Evolutionary conservation across 2,888 invertebrate species (phyloP).

Genomic region (Agrilus cyanescens): DNA sequence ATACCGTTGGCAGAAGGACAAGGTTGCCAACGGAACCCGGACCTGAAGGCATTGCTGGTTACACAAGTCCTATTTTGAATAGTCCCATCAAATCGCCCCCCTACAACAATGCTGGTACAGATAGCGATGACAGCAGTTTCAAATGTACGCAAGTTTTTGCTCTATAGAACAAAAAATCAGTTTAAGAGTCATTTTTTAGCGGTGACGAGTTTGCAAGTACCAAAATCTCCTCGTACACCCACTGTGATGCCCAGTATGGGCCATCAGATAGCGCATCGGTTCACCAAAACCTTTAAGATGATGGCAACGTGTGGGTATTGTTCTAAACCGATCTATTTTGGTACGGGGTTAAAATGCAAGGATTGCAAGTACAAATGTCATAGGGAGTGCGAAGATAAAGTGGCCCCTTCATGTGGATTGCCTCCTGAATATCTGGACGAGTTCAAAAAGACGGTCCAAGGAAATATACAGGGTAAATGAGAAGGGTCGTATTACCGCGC

Average conservation of each 20-base stretch:
- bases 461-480: constrained; percentile 19
- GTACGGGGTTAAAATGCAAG: constrained; percentile 75
- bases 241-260: constrained; percentile 64
- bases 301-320: constrained; percentile 85
- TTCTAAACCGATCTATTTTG: constrained; percentile 48
- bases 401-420: constrained; percentile 84
- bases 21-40: constrained; percentile 50
- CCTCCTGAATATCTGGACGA: constrained; percentile 75
- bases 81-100: constrained; percentile 52
- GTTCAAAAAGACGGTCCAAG: constrained; percentile 47
- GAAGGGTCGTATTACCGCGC: too few species aligned
- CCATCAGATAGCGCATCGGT: constrained; percentile 81
- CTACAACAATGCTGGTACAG: constrained; percentile 34
- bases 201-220: constrained; percentile 40
- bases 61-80: constrained; percentile 36
- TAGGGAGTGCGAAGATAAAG: constrained; percentile 80
- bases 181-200: constrained; percentile 10
- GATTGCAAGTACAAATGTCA: constrained; percentile 91
- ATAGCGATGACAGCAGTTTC: constrained; percentile 41
- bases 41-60: constrained; percentile 37
- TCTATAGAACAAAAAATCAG: neutral
- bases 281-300: constrained; percentile 78
- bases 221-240: constrained; percentile 43
- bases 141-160: constrained; percentile 29
- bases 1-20: constrained; percentile 33